Evolutionary conservation across 2,113 vertebrate species (phyloP), one percentile per base, ranked within the genome.

Genomic region (Albula glossodonta): DNA sequence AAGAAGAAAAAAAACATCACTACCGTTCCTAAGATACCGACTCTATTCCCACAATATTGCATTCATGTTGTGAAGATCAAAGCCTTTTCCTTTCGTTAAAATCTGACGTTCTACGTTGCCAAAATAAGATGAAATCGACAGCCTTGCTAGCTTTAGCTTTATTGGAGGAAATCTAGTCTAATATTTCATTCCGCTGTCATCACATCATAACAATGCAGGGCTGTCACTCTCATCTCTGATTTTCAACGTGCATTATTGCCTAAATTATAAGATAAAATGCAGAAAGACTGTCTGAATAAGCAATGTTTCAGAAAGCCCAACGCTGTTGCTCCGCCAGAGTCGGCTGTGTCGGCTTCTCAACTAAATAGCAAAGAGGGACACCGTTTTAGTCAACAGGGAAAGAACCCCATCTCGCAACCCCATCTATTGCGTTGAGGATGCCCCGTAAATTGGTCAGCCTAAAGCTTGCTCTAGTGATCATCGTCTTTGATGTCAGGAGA

Each of bases 321-420:
- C 81, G 85, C 85, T 86, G 80, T 86, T 86, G 85, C 80, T 86
- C 80, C 60, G 19, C 13, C 22, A 3, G 78, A 51, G 51, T 60
- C 52, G 22, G 78, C 48, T 66, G 78, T 78, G 84, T 63, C 78
- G 84, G 79, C 78, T 80, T 74, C 53, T 85, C 19, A 60, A 78
- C 50, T 51, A 66, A 63, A 85, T 25, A 80, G 6, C 84, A 48
- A 77, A 74, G 15, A 57, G 49, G 83, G 51, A 48, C 51, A 53
- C 10, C 56, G 48, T 79, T 79, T 79, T 17, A 49, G 78, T 31
- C 22, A 74, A 70, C 13, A 70, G 31, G n/a, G 70, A 74, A n/a
- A 31, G 70, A 74, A 74, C n/a, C 70, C 70, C n/a, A 74, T 74
- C 70, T 66, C 60, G 60, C 22, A 66, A 5, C 60, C 60, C 22